Conservation (phyloP, 2,888 invertebrate species). For the Rugalucina vietnamica region DNA sequence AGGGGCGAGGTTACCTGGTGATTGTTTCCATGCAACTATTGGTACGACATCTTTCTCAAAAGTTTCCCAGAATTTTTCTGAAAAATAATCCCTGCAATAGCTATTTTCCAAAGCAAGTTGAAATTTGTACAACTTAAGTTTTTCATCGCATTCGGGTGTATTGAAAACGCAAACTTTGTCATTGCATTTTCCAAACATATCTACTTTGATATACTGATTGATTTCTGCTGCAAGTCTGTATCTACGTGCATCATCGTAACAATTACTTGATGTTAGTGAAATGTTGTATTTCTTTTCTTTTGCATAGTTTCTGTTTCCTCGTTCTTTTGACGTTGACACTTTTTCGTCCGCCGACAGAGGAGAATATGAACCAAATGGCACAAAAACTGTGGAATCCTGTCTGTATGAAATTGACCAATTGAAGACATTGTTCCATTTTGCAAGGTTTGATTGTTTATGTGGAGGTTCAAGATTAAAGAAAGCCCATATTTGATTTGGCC, state of each 20-base stretch:
- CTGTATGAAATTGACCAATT: conserved; percentile 16
- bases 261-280: conserved; percentile 5
- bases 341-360: background rate
- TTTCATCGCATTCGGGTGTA: background rate
- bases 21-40: conserved; percentile 9
- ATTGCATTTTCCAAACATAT: conserved; percentile 10
- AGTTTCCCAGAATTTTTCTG: conserved; percentile 13
- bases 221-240: conserved; percentile 5
- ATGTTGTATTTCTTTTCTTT: conserved; percentile 12
- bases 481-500: conserved; percentile 10
- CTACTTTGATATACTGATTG: background rate
- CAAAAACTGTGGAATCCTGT: background rate
- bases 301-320: background rate
- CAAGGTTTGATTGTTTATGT: conserved; percentile 11
- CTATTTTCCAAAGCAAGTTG: conserved; percentile 11
- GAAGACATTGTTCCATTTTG: background rate
- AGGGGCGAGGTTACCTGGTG: conserved; percentile 2
- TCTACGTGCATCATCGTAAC: conserved; percentile 1
- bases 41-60: conserved; percentile 8
- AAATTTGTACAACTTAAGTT: background rate
- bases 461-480: conserved; percentile 3
- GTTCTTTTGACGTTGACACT: background rate
- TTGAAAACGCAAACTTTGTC: background rate
- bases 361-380: background rate
- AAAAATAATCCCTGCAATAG: conserved; percentile 12